These are phyloP conservation scores for Alces alces DNA, from an alignment of 2,113 vertebrate species.

Conservation along the genomic window DNA sequence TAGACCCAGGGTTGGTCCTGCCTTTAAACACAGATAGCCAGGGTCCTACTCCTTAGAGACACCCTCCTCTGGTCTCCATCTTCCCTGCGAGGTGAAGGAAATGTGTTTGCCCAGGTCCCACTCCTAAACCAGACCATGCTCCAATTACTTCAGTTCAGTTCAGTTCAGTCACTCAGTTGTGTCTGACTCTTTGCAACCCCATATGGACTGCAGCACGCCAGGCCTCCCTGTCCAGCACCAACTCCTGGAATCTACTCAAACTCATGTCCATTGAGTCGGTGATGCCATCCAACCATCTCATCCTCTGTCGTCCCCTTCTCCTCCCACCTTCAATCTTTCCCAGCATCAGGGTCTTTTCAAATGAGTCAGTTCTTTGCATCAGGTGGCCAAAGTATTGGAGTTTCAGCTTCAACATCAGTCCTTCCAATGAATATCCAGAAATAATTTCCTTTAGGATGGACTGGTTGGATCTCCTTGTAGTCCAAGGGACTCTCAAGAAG, in stretches of 20 bases:
- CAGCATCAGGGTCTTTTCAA: background rate
- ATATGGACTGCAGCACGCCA: accelerated
- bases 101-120: background rate
- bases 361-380: background rate
- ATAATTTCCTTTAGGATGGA: background rate
- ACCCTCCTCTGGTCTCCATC: background rate
- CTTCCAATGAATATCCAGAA: background rate
- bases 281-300: background rate
- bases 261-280: background rate
- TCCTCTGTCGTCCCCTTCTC: background rate
- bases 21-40: background rate
- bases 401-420: background rate
- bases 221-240: background rate
- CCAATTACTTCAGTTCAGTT: background rate
- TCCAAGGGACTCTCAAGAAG: background rate
- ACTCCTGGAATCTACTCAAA: background rate
- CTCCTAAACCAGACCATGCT: background rate
- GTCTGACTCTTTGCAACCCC: background rate
- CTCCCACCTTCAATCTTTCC: background rate
- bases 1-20: background rate
- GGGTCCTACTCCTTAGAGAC: background rate
- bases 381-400: background rate
- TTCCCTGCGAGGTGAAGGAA: background rate
- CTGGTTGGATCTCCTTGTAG: background rate
- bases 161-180: background rate